Conservation (phyloP, 2,888 invertebrate genomes). For the Tipula confusa region DNA sequence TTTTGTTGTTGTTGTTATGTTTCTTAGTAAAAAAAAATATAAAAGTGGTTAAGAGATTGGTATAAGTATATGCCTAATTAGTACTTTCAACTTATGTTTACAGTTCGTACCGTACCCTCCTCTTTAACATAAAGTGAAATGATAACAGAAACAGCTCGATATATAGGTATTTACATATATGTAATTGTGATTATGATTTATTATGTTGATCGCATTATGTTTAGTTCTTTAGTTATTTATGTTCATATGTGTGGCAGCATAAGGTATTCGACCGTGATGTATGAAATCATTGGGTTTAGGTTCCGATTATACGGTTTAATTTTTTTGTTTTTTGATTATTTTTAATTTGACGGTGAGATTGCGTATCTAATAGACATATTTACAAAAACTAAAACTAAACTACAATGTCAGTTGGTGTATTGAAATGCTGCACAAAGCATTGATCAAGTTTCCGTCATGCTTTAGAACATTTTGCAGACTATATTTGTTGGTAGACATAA, state of each 20-base stretch:
- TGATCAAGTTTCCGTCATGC: neutral
- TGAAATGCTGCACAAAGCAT: neutral
- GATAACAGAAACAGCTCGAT: neutral
- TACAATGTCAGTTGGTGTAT: neutral
- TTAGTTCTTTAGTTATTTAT: too few species aligned
- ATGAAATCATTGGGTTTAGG: neutral
- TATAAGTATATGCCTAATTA: neutral
- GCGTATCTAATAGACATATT: neutral
- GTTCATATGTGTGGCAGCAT: neutral
- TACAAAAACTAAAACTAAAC: neutral
- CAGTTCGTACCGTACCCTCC: neutral
- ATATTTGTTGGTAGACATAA: neutral
- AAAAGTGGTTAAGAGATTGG: neutral
- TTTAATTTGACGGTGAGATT: neutral
- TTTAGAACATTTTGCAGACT: neutral
- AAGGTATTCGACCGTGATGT: neutral
- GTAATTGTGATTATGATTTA: slow-evolving; percentile 15
- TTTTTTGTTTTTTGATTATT: neutral
- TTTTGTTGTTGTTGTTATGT: neutral
- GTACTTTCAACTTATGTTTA: neutral
- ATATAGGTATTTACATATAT: neutral
- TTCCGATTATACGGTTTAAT: neutral
- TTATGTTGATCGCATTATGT: neutral
- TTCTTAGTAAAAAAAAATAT: neutral
- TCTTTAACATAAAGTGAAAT: neutral